phyloP scores from a whole-genome alignment of 2,888 invertebrate species.

The Drosophila yooni region DNA sequence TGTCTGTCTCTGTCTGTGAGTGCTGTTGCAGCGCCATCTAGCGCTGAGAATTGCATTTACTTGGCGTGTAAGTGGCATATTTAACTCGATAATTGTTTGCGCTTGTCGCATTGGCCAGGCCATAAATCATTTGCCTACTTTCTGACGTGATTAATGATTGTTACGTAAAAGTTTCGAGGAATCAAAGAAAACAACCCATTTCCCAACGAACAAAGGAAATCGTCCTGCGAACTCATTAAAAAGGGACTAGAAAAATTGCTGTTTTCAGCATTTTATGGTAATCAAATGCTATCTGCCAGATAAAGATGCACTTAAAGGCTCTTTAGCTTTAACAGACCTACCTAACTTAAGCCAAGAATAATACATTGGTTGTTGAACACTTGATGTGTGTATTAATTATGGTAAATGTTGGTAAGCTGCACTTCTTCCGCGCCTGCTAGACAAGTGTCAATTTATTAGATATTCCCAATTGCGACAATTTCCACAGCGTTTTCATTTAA shows the following conservation, averaged over 20 bases:
- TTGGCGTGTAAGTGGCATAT: slow-evolving; percentile 66
- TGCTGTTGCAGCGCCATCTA: slow-evolving; percentile 48
- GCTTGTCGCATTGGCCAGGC: slow-evolving; percentile 64
- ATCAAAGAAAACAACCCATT: slow-evolving; percentile 14
- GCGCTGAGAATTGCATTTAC: slow-evolving; percentile 28
- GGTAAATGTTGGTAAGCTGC: slow-evolving; percentile 33
- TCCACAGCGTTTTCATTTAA: slow-evolving; percentile 6
- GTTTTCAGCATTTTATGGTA: background rate
- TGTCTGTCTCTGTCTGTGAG: background rate
- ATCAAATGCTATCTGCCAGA: background rate
- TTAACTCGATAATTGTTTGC: slow-evolving; percentile 69
- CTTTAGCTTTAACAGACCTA: background rate
- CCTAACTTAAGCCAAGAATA: slow-evolving; percentile 9
- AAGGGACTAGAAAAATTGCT: background rate
- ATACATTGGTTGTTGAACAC: background rate
- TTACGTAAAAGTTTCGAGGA: slow-evolving; percentile 12
- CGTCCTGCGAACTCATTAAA: slow-evolving; percentile 14
- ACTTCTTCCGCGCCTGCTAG: slow-evolving; percentile 30
- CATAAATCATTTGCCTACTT: slow-evolving; percentile 64
- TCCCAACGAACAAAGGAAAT: slow-evolving; percentile 5
- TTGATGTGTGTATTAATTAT: slow-evolving; percentile 42
- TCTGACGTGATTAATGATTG: slow-evolving; percentile 56
- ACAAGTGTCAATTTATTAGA: slow-evolving; percentile 14
- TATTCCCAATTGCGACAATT: slow-evolving; percentile 5
- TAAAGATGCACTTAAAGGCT: background rate